Conservation (phyloP, 2,113 vertebrate genomes). For the Paramisgurnus dabryanus region DNA sequence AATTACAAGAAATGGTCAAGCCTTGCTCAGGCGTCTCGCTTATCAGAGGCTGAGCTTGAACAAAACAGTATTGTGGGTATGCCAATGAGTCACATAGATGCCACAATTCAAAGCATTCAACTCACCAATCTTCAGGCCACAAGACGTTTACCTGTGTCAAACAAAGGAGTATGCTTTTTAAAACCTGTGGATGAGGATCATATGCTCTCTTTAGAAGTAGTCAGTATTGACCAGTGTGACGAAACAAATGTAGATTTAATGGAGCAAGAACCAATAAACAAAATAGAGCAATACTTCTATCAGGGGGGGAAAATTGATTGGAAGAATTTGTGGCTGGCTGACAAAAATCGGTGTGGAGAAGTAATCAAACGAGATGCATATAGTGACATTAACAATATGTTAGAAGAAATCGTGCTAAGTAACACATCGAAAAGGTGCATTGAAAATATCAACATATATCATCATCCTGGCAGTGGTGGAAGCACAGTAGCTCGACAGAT, state of each 20-base stretch:
- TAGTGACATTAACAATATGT: slow-evolving; percentile 60
- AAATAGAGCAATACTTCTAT: slow-evolving; percentile 76
- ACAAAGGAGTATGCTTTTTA: slow-evolving; percentile 68
- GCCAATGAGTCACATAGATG: slow-evolving; percentile 78
- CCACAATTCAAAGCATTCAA: slow-evolving; percentile 72
- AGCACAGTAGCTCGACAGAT: slow-evolving; percentile 83
- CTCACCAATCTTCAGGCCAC: slow-evolving; percentile 50
- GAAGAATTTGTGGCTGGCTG: slow-evolving; percentile 82
- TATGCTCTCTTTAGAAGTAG: slow-evolving; percentile 76
- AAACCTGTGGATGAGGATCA: slow-evolving; percentile 70
- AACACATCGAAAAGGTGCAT: slow-evolving; percentile 59
- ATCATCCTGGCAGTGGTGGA: slow-evolving; percentile 85
- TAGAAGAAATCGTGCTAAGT: slow-evolving; percentile 62
- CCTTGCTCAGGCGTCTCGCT: slow-evolving; percentile 73
- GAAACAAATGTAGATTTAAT: slow-evolving; percentile 62
- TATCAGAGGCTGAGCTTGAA: slow-evolving; percentile 61
- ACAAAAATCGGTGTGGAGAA: slow-evolving; percentile 68
- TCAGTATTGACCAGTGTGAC: slow-evolving; percentile 75
- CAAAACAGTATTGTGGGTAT: slow-evolving; percentile 76
- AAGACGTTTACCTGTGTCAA: slow-evolving; percentile 71
- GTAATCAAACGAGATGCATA: slow-evolving; percentile 79
- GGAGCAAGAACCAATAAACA: slow-evolving; percentile 60
- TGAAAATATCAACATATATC: slow-evolving; percentile 76
- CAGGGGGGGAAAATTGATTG: slow-evolving; percentile 76
- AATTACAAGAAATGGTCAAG: slow-evolving; percentile 73